Conservation (phyloP, 2,888 invertebrate genomes). For the Leistus spinibarbis region DNA sequence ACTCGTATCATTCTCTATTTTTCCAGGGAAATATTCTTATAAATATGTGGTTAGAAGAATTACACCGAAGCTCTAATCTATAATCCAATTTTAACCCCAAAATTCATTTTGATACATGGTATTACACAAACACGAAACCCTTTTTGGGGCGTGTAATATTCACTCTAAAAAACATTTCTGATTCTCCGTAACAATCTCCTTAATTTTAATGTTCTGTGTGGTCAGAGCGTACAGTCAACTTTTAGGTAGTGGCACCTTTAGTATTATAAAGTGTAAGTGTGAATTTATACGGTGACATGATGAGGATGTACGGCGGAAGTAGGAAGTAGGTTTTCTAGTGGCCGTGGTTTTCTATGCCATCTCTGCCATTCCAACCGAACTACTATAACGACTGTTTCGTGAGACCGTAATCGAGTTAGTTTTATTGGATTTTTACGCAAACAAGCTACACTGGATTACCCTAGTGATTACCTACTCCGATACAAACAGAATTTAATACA, state of each 20-base stretch:
- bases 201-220: not conserved
- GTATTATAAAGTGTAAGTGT: conserved; percentile 22
- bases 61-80: no score
- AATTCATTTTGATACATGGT: no score
- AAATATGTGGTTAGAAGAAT: no score
- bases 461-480: conserved; percentile 14
- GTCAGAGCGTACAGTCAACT: not conserved
- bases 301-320: not conserved
- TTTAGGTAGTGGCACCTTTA: not conserved
- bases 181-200: not conserved
- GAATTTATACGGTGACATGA: conserved; percentile 22
- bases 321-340: not conserved
- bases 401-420: conserved; percentile 30
- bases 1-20: no score
- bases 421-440: conserved; percentile 36
- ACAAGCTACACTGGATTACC: conserved; percentile 24
- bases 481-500: not conserved
- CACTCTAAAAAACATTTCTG: not conserved
- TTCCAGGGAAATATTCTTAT: no score
- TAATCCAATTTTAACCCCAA: no score
- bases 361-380: conserved; percentile 14
- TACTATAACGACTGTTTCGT: conserved; percentile 31
- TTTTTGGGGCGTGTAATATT: no score
- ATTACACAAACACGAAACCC: no score
- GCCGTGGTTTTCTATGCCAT: conserved; percentile 21